phyloP scores from a whole-genome alignment of 2,888 invertebrate genomes.

The Copidosoma aretas region DNA sequence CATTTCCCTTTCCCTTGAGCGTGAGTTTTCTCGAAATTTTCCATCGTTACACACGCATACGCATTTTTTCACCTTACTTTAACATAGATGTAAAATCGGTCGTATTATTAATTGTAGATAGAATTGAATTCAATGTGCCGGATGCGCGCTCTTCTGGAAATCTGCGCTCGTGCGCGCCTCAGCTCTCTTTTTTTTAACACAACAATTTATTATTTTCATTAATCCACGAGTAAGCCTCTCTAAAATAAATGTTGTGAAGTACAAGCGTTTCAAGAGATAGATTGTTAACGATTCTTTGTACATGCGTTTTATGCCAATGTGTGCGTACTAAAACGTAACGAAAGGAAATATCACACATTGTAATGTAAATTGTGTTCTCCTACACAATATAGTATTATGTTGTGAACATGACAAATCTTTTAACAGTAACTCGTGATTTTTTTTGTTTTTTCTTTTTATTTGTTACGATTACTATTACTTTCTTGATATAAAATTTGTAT shows the following conservation, averaged over 20 bases:
- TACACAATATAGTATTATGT: background rate
- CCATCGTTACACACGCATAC: slow-evolving; percentile 10
- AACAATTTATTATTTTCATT: background rate
- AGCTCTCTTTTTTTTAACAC: slow-evolving; percentile 22
- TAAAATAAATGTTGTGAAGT: background rate
- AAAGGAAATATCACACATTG: background rate
- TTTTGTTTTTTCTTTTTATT: too few species aligned
- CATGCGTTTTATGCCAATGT: background rate
- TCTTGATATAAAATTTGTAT: slow-evolving; percentile 19
- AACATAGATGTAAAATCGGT: slow-evolving; percentile 36
- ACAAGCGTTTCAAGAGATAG: background rate
- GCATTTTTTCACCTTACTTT: slow-evolving; percentile 36
- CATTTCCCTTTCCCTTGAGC: background rate
- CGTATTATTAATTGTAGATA: slow-evolving; percentile 59
- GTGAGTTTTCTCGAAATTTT: slow-evolving; percentile 11
- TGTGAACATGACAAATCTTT: background rate
- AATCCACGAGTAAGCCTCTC: too few species aligned
- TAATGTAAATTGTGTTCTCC: background rate
- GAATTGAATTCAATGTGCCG: slow-evolving; percentile 33
- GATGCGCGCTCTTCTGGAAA: slow-evolving; percentile 21
- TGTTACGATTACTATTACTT: slow-evolving; percentile 10
- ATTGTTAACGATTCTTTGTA: background rate
- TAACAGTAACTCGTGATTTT: background rate
- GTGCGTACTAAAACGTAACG: background rate
- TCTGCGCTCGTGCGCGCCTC: slow-evolving; percentile 20